These are phyloP conservation scores for Coelopa pilipes DNA, from an alignment of 2,888 invertebrate genomes.

Conservation along the genomic window DNA sequence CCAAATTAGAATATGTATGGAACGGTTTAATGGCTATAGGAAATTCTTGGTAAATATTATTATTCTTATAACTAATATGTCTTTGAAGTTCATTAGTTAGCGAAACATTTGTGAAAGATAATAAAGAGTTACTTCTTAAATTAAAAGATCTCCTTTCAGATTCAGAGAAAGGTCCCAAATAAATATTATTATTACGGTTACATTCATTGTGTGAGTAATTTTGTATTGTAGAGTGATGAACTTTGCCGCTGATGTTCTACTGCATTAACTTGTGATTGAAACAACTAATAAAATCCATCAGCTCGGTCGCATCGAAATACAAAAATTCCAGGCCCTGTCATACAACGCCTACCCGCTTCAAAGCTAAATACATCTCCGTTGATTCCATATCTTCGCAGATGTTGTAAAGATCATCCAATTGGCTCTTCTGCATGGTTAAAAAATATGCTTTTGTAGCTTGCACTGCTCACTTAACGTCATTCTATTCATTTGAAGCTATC, in stretches of 20 bases:
- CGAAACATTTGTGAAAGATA: background rate
- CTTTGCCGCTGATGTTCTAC: constrained; percentile 60
- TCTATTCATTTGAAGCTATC: no score
- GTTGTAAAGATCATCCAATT: no score
- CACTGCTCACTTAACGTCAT: no score
- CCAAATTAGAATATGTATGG: background rate
- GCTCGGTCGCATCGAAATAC: constrained; percentile 91
- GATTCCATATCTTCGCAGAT: constrained; percentile 95
- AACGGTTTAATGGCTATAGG: background rate
- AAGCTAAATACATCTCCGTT: constrained; percentile 92
- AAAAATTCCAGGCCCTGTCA: constrained; percentile 90
- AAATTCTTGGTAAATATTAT: constrained; percentile 4
- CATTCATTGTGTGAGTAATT: constrained; percentile 1
- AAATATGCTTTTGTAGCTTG: no score
- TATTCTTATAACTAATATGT: background rate
- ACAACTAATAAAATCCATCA: constrained; percentile 84
- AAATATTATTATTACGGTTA: background rate
- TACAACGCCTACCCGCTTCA: constrained; percentile 76
- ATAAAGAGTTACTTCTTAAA: background rate
- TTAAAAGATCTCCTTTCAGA: background rate
- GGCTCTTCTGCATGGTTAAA: no score
- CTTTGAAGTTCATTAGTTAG: background rate
- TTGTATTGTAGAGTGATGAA: background rate
- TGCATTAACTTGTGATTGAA: constrained; percentile 84
- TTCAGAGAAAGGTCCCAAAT: background rate